Evolutionary conservation across 2,888 invertebrate species (phyloP).

Genomic region (Gymnoscelis rufifasciata): DNA sequence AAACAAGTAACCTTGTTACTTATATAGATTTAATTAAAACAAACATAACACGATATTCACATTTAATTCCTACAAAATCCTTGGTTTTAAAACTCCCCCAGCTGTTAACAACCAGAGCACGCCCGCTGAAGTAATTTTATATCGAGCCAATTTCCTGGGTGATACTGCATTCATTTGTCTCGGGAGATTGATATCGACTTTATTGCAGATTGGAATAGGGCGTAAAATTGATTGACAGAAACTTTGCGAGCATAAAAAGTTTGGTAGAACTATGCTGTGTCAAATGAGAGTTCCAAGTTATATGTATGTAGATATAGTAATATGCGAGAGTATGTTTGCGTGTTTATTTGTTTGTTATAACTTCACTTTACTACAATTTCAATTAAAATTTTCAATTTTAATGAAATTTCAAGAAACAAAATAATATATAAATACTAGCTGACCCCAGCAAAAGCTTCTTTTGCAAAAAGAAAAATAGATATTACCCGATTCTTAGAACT

Average conservation of each 20-base stretch:
- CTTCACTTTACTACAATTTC: too few relatives aligned
- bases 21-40: not conserved
- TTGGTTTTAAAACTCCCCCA: conserved; percentile 22
- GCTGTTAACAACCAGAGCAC: conserved; percentile 39
- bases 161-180: conserved; percentile 35
- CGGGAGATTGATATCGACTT: conserved; percentile 2
- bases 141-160: conserved; percentile 51
- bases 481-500: too few relatives aligned
- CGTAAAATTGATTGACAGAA: not conserved
- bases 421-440: too few relatives aligned
- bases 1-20: too few relatives aligned
- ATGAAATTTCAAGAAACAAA: too few relatives aligned
- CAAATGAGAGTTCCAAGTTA: too few relatives aligned
- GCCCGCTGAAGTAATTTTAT: conserved; percentile 49
- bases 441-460: too few relatives aligned
- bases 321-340: too few relatives aligned
- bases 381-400: too few relatives aligned
- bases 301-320: too few relatives aligned
- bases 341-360: too few relatives aligned
- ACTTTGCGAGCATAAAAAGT: not conserved
- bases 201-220: not conserved
- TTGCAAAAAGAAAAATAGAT: too few relatives aligned
- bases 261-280: not conserved
- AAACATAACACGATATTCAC: conserved; percentile 6
- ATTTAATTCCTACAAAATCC: conserved; percentile 7